Evolutionary conservation across 2,888 invertebrate species (phyloP), one percentile per base, ranked within the genome.

Genomic region (Conchocele bisecta): DNA sequence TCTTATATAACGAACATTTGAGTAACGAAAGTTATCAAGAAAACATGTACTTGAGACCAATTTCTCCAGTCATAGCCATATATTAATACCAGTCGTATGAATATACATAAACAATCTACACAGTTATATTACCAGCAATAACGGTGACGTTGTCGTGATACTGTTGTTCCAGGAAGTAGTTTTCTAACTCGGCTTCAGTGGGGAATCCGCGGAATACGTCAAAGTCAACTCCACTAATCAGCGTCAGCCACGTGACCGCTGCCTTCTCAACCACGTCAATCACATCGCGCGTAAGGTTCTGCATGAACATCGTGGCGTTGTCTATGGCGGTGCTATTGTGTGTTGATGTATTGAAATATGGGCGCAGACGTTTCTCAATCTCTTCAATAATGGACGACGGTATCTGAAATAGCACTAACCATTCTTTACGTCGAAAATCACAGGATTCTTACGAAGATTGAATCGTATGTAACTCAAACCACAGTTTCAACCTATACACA

Each of bases 141-240:
- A 92, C 91, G 33, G 91, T 91, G 39, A 90, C 89, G 75, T 91
- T 91, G 53, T 91, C 91, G 66, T 80, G 78, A 70, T 90, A 92
- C 4, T 92, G 92, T 69, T 88, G 81, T 29, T 88, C 83, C 28
- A 91, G 85, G 74, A 92, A 91, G 75, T 92, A 92, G 39, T 89
- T 70, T 15, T 92, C 86, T 60, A 92, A 85, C 53, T 90, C 90
- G n/a, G 81, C 82, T 79, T 92, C 92, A 22, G 89, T 86, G 9
- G 67, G 58, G 70, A 92, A 92, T 3, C 92, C 92, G 58, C 87
- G 81, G 68, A 91, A 92, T 31, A 92, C 83, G 75, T 92, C 91
- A 26, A 92, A 85, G 68, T 89, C 89, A 29, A 92, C 86, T 11
- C 90, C 90, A 11, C 85, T 79, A 79, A 91, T 86, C 42, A 92